These are phyloP conservation scores for Drosophila hawaiiensis DNA, from an alignment of 2,888 invertebrate species.

Conservation along the genomic window DNA sequence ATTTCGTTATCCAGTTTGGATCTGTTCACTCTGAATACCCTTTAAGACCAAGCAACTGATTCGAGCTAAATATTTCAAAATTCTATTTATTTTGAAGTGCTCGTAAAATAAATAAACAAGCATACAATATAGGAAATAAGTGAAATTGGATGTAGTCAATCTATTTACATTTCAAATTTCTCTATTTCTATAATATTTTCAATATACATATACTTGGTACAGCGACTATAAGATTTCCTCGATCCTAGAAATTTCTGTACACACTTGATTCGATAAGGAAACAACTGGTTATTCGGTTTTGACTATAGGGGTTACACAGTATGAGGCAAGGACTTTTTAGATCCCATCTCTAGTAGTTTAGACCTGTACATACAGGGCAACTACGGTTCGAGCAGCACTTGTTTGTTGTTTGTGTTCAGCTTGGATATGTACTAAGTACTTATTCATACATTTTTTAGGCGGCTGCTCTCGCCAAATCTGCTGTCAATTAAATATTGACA, in stretches of 20 bases:
- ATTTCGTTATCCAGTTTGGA: constrained; percentile 8
- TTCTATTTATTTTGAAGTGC: background rate
- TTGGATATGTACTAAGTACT: constrained; percentile 7
- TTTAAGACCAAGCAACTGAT: background rate
- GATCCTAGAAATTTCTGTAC: background rate
- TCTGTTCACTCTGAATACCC: constrained; percentile 2
- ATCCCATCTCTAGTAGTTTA: background rate
- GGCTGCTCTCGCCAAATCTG: constrained; percentile 41
- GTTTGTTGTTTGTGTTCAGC: constrained; percentile 8
- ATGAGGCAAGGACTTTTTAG: background rate
- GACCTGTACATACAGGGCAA: background rate
- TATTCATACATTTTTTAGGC: constrained; percentile 2
- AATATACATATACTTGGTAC: background rate
- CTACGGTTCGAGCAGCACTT: background rate
- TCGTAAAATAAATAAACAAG: background rate
- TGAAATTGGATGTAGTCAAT: background rate
- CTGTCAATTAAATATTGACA: constrained; percentile 71
- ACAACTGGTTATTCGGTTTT: background rate
- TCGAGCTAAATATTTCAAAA: background rate
- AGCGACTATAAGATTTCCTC: background rate
- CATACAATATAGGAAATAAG: background rate
- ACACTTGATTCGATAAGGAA: background rate
- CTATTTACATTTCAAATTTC: background rate
- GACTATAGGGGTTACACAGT: background rate
- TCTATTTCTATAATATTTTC: background rate